phyloP scores from a whole-genome alignment of 2,888 invertebrate species.

The Callosobruchus maculatus region DNA sequence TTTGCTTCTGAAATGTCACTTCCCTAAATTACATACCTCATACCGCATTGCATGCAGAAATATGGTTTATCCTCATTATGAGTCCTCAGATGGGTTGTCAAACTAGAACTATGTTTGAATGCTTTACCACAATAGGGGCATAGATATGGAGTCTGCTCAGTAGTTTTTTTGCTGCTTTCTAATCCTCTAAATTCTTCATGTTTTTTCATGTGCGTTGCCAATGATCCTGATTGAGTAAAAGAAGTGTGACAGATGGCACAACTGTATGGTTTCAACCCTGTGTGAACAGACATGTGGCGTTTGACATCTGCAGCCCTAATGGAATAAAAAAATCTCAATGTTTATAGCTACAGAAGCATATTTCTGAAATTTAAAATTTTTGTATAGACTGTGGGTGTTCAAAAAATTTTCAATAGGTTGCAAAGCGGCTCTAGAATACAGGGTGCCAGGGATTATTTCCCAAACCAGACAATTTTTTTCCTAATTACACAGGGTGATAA shows the following conservation, averaged over 20 bases:
- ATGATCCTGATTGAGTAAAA: slow-evolving; percentile 32
- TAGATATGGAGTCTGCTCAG: slow-evolving; percentile 26
- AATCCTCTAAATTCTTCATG: slow-evolving; percentile 20
- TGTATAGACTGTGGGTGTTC: no score
- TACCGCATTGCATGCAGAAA: slow-evolving; percentile 32
- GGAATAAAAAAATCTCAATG: not conserved
- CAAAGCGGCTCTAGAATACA: no score
- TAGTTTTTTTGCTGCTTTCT: slow-evolving; percentile 12
- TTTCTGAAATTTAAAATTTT: no score
- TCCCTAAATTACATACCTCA: slow-evolving; percentile 30
- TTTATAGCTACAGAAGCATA: no score
- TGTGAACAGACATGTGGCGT: slow-evolving; percentile 36
- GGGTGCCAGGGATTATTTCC: no score
- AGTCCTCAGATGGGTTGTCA: slow-evolving; percentile 35
- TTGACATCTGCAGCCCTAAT: slow-evolving; percentile 33
- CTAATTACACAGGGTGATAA: no score
- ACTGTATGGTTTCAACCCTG: slow-evolving; percentile 31
- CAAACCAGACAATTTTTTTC: no score
- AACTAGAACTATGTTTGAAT: slow-evolving; percentile 33
- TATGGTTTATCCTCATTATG: slow-evolving; percentile 36
- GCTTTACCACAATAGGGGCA: slow-evolving; percentile 39
- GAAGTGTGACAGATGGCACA: slow-evolving; percentile 28
- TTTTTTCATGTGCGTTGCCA: slow-evolving; percentile 30
- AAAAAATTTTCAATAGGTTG: no score
- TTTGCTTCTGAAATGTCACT: no score